Conservation (phyloP, 2,888 invertebrate genomes). For the Heliconius sara region DNA sequence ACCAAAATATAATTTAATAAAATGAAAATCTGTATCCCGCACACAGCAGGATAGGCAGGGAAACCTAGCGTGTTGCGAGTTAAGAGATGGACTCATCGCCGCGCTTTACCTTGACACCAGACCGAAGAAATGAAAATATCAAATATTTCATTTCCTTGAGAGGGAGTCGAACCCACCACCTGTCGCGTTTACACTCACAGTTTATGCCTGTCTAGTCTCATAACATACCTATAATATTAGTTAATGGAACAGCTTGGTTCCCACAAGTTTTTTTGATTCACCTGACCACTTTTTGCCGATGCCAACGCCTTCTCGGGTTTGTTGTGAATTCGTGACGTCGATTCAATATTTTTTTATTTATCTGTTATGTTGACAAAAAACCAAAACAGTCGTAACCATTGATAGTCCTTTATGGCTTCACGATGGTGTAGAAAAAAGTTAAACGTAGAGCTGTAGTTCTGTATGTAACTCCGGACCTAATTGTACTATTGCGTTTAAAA, state of each 20-base stretch:
- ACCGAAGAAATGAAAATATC: too few relatives aligned
- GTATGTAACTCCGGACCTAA: not conserved
- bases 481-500: constrained; percentile 13
- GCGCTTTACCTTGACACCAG: too few relatives aligned
- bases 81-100: too few relatives aligned
- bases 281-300: constrained; percentile 37
- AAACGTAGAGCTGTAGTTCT: constrained; percentile 51
- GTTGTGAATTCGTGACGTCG: constrained; percentile 61
- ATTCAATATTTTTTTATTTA: constrained; percentile 51
- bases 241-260: constrained; percentile 36
- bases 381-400: constrained; percentile 61
- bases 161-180: too few relatives aligned
- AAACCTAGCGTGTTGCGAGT: too few relatives aligned
- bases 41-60: too few relatives aligned
- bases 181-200: too few relatives aligned
- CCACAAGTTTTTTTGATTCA: constrained; percentile 36
- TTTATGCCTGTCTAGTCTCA: too few relatives aligned
- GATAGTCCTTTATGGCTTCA: constrained; percentile 68
- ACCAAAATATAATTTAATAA: constrained; percentile 4
- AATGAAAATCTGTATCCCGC: too few relatives aligned
- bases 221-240: constrained; percentile 27
- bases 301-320: constrained; percentile 57
- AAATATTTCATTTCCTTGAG: too few relatives aligned
- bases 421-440: constrained; percentile 41
- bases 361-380: constrained; percentile 51